These are phyloP conservation scores for Mallotus villosus DNA, from an alignment of 2,797 vertebrate species.

Conservation along the genomic window DNA sequence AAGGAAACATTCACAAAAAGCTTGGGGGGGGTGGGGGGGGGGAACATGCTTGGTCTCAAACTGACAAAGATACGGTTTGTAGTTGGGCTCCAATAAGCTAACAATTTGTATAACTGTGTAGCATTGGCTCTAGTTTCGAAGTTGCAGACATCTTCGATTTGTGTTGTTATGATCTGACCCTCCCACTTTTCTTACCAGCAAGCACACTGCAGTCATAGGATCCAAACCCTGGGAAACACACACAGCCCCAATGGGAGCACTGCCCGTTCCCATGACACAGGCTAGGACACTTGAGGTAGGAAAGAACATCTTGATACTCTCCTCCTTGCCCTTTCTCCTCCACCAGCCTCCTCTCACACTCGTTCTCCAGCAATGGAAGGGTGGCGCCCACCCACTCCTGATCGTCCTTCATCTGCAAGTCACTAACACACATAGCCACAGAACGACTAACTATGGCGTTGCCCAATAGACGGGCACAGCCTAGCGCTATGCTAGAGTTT, in stretches of 20 bases:
- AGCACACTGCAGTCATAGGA: conserved; percentile 82
- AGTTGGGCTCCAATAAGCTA: background rate
- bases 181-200: too few species aligned
- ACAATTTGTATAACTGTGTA: background rate
- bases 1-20: background rate
- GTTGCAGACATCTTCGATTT: background rate
- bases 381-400: conserved; percentile 75
- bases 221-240: conserved; percentile 80
- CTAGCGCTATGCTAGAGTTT: conserved; percentile 78
- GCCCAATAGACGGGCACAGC: conserved; percentile 75
- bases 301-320: conserved; percentile 62
- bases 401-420: conserved; percentile 87
- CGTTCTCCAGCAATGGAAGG: conserved; percentile 84
- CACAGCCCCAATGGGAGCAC: conserved; percentile 83
- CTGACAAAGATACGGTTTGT: background rate
- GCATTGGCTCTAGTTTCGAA: background rate
- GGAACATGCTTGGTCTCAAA: background rate
- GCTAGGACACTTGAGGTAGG: conserved; percentile 77
- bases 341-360: conserved; percentile 83
- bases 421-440: conserved; percentile 79
- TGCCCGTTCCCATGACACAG: conserved; percentile 81
- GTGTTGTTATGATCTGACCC: background rate
- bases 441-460: conserved; percentile 45
- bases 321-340: conserved; percentile 68
- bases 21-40: too few species aligned